Evolutionary conservation across 2,888 invertebrate species (phyloP).

Genomic region (Oscheius sp.): DNA sequence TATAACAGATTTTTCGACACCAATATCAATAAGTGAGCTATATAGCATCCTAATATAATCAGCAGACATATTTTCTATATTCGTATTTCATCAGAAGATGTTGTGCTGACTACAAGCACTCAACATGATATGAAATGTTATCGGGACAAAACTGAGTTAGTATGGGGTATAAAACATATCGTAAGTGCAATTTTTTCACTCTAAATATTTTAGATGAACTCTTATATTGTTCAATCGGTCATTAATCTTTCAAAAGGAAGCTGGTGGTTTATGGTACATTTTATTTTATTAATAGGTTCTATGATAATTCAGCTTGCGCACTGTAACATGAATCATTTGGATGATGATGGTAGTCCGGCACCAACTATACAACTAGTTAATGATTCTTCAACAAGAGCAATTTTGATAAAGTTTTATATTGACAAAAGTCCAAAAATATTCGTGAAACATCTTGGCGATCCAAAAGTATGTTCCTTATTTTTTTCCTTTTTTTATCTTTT

Average conservation of each 20-base stretch:
- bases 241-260: conserved; percentile 27
- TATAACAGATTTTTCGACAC: conserved; percentile 55
- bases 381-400: conserved; percentile 41
- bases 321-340: conserved; percentile 59
- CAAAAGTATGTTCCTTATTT: background rate
- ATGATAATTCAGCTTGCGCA: conserved; percentile 35
- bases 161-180: conserved; percentile 39
- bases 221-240: conserved; percentile 29
- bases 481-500: too few species aligned
- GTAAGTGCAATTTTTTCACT: conserved; percentile 29
- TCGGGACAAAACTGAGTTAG: conserved; percentile 42
- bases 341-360: conserved; percentile 49
- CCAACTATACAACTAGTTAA: conserved; percentile 62
- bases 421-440: conserved; percentile 37
- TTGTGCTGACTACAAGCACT: conserved; percentile 49
- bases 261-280: conserved; percentile 30
- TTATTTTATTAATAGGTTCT: background rate
- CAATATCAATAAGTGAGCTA: conserved; percentile 47
- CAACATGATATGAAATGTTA: conserved; percentile 55
- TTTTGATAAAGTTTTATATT: conserved; percentile 56
- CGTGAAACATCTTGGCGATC: conserved; percentile 28
- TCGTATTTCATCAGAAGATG: conserved; percentile 37
- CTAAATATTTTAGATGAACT: conserved; percentile 35
- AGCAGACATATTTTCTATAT: conserved; percentile 42
- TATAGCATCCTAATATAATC: background rate